Conservation (phyloP, 2,888 invertebrate genomes). For the Drosophila fulvimacula region DNA sequence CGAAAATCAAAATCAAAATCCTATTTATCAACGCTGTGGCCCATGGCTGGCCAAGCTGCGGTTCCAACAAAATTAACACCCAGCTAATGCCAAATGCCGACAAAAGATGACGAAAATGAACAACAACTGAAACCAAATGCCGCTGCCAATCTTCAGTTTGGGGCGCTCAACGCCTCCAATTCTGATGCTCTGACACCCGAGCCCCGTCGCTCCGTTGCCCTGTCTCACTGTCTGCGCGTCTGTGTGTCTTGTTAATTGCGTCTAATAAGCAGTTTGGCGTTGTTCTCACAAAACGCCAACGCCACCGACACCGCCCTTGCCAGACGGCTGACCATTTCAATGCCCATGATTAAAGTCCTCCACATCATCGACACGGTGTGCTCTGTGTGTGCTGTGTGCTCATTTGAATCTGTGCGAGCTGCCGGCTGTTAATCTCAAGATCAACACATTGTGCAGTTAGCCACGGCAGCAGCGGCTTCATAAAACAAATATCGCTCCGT, state of each 20-base stretch:
- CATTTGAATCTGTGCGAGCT: slow-evolving; percentile 77
- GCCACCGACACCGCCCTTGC: slow-evolving; percentile 51
- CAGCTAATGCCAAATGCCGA: slow-evolving; percentile 76
- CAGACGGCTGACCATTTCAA: slow-evolving; percentile 58
- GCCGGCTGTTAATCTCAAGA: slow-evolving; percentile 78
- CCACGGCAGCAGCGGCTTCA: slow-evolving; percentile 76
- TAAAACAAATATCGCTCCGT: slow-evolving; percentile 76
- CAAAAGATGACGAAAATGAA: slow-evolving; percentile 69
- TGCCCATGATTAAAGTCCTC: slow-evolving; percentile 77
- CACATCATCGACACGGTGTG: slow-evolving; percentile 40
- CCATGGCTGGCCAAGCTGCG: slow-evolving; percentile 44
- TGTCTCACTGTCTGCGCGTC: not conserved
- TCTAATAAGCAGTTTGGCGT: slow-evolving; percentile 81
- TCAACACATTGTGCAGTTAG: slow-evolving; percentile 77
- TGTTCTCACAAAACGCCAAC: slow-evolving; percentile 81
- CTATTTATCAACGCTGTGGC: slow-evolving; percentile 70
- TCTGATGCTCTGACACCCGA: slow-evolving; percentile 54
- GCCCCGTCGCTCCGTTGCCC: not conserved
- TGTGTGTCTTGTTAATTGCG: slow-evolving; percentile 76
- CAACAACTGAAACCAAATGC: slow-evolving; percentile 58
- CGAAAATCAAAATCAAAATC: slow-evolving; percentile 64
- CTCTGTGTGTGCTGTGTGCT: slow-evolving; percentile 52
- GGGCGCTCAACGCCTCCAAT: slow-evolving; percentile 58
- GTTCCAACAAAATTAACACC: slow-evolving; percentile 67
- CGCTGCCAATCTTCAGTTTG: slow-evolving; percentile 56